Evolutionary conservation across 2,113 vertebrate genomes (phyloP).

Genomic region (Gnathonemus longibarbis): DNA sequence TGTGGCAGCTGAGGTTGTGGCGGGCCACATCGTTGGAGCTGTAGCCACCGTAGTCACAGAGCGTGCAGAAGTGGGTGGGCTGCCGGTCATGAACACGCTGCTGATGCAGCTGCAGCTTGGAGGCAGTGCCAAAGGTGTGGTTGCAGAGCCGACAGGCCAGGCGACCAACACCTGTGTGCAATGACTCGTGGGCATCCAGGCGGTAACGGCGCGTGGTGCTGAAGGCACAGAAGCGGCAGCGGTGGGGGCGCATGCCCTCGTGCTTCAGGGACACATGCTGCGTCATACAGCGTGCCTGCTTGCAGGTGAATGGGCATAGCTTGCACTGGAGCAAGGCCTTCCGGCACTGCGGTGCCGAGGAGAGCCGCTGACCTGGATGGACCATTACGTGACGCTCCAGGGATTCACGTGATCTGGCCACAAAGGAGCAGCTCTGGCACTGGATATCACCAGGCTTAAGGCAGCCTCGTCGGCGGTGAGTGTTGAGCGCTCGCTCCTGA

Average conservation of each 20-base stretch:
- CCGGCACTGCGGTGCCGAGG: slow-evolving; percentile 32
- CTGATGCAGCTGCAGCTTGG: slow-evolving; percentile 80
- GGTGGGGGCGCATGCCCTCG: slow-evolving; percentile 67
- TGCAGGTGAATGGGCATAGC: slow-evolving; percentile 73
- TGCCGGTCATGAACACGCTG: slow-evolving; percentile 80
- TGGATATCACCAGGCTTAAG: slow-evolving; percentile 57
- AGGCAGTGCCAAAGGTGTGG: slow-evolving; percentile 82
- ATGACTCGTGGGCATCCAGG: slow-evolving; percentile 80
- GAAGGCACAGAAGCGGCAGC: slow-evolving; percentile 78
- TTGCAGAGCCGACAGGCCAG: slow-evolving; percentile 67
- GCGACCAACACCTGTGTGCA: slow-evolving; percentile 83
- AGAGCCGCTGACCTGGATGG: slow-evolving; percentile 49
- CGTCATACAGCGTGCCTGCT: slow-evolving; percentile 69
- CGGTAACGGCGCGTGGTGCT: slow-evolving; percentile 80
- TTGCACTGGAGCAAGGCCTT: slow-evolving; percentile 49
- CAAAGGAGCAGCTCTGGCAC: slow-evolving; percentile 67
- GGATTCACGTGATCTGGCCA: slow-evolving; percentile 55
- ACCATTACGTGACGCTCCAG: slow-evolving; percentile 59
- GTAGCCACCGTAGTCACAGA: slow-evolving; percentile 85
- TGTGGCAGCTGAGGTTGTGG: slow-evolving; percentile 80
- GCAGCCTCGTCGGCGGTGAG: slow-evolving; percentile 71
- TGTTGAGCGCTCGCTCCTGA: slow-evolving; percentile 69
- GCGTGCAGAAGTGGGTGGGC: slow-evolving; percentile 76
- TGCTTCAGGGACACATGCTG: slow-evolving; percentile 78
- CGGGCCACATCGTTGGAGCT: slow-evolving; percentile 78